Evolutionary conservation across 2,113 vertebrate genomes (phyloP).

Genomic region (Hiodon alosoides): DNA sequence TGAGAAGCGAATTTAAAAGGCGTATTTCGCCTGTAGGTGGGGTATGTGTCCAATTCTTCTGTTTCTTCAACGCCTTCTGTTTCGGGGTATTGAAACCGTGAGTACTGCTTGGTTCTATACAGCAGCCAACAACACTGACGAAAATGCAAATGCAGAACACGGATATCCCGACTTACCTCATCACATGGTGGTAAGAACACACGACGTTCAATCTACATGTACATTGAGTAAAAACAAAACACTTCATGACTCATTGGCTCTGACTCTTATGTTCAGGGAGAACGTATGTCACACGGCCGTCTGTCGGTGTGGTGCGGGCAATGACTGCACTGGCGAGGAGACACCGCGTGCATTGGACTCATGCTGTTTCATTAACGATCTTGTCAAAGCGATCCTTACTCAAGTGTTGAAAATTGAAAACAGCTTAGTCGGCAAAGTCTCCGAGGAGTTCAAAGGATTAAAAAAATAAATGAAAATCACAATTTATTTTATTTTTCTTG

Average conservation of each 20-base stretch:
- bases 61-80: background rate
- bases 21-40: conserved; percentile 11
- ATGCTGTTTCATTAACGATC: conserved; percentile 3
- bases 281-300: background rate
- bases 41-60: background rate
- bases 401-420: background rate
- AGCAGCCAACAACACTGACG: background rate
- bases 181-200: background rate
- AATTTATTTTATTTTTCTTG: background rate
- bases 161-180: background rate
- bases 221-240: background rate
- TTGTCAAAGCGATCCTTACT: background rate
- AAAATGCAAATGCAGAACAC: background rate
- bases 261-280: background rate
- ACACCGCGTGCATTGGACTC: background rate
- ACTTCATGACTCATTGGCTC: background rate
- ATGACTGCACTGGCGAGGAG: background rate
- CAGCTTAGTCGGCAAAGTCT: background rate
- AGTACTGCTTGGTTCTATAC: background rate
- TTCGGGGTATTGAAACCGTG: background rate
- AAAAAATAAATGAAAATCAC: background rate
- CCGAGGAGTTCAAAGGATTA: background rate
- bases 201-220: background rate
- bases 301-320: background rate
- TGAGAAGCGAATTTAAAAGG: background rate